phyloP scores from a whole-genome alignment of 2,797 vertebrate genomes.

The Parotocinclus haroldoi region DNA sequence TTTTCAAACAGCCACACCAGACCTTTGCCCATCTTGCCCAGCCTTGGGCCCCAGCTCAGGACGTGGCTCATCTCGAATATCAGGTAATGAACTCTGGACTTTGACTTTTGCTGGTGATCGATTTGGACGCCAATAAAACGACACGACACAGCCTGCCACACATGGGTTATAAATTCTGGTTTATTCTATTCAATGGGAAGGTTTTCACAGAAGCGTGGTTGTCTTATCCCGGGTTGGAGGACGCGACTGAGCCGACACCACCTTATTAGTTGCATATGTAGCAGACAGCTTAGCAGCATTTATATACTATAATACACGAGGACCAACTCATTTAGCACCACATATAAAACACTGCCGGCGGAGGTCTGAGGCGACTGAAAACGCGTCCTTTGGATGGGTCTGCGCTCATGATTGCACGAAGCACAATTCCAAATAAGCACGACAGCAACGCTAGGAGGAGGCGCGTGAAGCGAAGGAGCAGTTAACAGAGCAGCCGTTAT shows the following conservation, averaged over 20 bases:
- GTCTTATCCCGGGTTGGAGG: conserved; percentile 27
- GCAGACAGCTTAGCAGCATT: conserved; percentile 59
- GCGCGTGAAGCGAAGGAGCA: not conserved
- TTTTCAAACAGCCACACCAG: no score
- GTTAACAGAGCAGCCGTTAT: conserved; percentile 1
- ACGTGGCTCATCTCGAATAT: no score
- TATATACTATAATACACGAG: conserved; percentile 52
- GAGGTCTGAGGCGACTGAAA: conserved; percentile 12
- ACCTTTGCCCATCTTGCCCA: no score
- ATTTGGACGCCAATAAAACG: not conserved
- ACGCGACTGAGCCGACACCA: conserved; percentile 35
- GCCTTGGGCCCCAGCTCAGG: no score
- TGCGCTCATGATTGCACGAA: conserved; percentile 38
- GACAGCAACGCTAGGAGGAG: not conserved
- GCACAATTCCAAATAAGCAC: conserved; percentile 31
- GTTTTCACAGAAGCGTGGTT: conserved; percentile 35
- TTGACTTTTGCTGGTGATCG: no score
- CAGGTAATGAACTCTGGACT: no score
- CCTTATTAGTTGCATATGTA: conserved; percentile 44
- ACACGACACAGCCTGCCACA: no score
- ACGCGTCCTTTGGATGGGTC: conserved; percentile 30
- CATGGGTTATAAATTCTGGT: conserved; percentile 45
- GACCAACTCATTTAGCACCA: conserved; percentile 33
- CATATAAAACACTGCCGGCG: conserved; percentile 30
- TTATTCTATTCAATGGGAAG: conserved; percentile 54